Evolutionary conservation across 1,140 invertebrate genomes (phyloP), one percentile per base, ranked within the genome.

Genomic region (Bombus consobrinus): DNA sequence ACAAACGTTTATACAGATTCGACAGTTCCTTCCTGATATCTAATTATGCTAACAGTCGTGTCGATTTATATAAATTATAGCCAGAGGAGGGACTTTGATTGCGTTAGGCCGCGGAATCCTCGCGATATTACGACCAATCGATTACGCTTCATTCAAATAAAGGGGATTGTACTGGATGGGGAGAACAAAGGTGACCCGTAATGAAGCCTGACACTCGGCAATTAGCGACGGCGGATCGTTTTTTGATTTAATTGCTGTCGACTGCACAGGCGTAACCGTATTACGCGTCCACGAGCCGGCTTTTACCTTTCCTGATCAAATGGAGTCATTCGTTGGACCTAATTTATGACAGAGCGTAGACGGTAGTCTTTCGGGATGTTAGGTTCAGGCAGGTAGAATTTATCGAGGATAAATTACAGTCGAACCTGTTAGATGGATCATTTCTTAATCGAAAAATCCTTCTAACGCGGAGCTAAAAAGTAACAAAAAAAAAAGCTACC

Each of bases 171-270:
- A 41, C 2, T 15, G 72, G 25, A 37, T 32, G 28, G 69, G 28
- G 6, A 41, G 79, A 69, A 86, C 84, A 86, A 86, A 81, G 84
- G 72, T 68, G 47, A 32, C n/a, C 57, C 71, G 79, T 86, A 86
- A 86, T 41, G 79, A 86, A 80, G 78, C 79, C 41, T 82, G 84
- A 81, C 84, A 75, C 72, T 39, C 47, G 84, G 47, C 79, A 76
- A 82, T 82, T 86, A 86, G 47, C 62, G 28, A n/a, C 2, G 71
- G 71, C 43, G 78, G 79, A 82, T 86, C 79, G 71, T 82, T 83
- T 83, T 82, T 86, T 86, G 79, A 86, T 86, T 81, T 86, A 86
- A 86, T 86, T 86, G 79, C 62, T 74, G 73, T 25, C 73, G 74
- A 83, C 77, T 77, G 62, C 66, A 37, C 53, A 13, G 37, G 37